Percentiles rank a stretch among this genome's conserved stretches.
Conservation (phyloP, 1,140 invertebrate genomes). For the Papilio glaucus region DNA sequence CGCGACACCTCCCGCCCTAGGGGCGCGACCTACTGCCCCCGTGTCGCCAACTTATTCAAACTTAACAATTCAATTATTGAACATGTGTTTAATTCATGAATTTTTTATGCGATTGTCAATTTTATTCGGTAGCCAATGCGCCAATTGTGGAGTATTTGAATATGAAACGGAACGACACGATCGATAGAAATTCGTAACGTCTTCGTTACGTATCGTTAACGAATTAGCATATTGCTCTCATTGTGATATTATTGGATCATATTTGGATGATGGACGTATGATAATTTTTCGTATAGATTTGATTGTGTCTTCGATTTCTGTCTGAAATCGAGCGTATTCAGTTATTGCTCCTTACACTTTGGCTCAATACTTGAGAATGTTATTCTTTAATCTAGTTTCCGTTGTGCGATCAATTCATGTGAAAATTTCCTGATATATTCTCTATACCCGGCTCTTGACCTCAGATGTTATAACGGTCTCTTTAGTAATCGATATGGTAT, state of each 20-base stretch:
- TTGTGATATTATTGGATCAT: slow-evolving; percentile 72
- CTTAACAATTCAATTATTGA: slow-evolving; percentile 77
- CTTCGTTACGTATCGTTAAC: slow-evolving; percentile 62
- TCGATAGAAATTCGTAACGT: slow-evolving; percentile 51
- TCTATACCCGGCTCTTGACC: slow-evolving; percentile 53
- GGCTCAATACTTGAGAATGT: slow-evolving; percentile 59
- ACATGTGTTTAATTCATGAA: slow-evolving; percentile 70
- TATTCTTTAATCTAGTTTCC: slow-evolving; percentile 75
- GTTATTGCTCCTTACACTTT: slow-evolving; percentile 46
- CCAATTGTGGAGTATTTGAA: slow-evolving; percentile 66
- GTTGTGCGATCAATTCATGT: slow-evolving; percentile 68
- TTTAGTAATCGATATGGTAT: slow-evolving; percentile 43
- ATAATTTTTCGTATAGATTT: slow-evolving; percentile 62
- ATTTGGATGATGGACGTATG: slow-evolving; percentile 76
- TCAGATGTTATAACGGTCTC: slow-evolving; percentile 61
- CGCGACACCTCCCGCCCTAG: slow-evolving; percentile 57
- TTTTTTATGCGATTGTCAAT: slow-evolving; percentile 61
- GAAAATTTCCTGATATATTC: slow-evolving; percentile 57
- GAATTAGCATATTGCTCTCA: slow-evolving; percentile 67
- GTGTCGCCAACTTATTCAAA: slow-evolving; percentile 64
- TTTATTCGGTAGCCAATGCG: slow-evolving; percentile 66
- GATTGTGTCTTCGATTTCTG: slow-evolving; percentile 51
- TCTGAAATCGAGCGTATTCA: slow-evolving; percentile 51
- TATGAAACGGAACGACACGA: slow-evolving; percentile 58
- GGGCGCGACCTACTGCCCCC: slow-evolving; percentile 77